Evolutionary conservation across 2,888 invertebrate species (phyloP).

Genomic region (Drosophila demipolita): DNA sequence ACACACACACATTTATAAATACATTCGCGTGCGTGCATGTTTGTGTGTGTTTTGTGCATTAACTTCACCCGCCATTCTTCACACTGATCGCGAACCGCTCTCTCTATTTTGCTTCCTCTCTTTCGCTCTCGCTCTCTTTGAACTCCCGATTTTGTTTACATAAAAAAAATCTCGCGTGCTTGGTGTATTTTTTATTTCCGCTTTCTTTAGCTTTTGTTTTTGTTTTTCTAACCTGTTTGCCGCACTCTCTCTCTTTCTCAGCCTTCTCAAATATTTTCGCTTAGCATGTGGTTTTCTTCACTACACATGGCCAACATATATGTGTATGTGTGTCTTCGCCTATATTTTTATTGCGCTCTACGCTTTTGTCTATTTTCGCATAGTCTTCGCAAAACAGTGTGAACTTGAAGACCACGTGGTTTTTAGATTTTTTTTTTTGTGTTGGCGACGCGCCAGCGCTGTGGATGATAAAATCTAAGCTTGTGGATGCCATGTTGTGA

Average conservation of each 20-base stretch:
- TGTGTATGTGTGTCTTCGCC: conserved; percentile 46
- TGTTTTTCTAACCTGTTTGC: conserved; percentile 64
- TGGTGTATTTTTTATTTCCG: conserved; percentile 64
- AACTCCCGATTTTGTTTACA: conserved; percentile 69
- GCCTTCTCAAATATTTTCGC: conserved; percentile 59
- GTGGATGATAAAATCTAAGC: conserved; percentile 49
- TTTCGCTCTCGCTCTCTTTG: conserved; percentile 3
- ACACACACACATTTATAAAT: neutral
- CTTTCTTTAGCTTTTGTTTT: conserved; percentile 52
- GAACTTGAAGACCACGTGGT: conserved; percentile 82
- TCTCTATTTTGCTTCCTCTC: conserved; percentile 12
- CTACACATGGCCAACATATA: conserved; percentile 53
- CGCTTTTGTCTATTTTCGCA: conserved; percentile 66
- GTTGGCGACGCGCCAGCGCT: conserved; percentile 40
- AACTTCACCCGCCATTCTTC: conserved; percentile 41
- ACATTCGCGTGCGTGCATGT: neutral
- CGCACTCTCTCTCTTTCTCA: conserved; percentile 20
- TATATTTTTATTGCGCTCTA: conserved; percentile 61
- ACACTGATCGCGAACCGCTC: conserved; percentile 28
- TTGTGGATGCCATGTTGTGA: conserved; percentile 56
- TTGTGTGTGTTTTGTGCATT: conserved; percentile 14
- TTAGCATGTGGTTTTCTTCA: conserved; percentile 77
- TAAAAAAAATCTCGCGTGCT: conserved; percentile 53
- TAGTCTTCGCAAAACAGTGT: conserved; percentile 47
- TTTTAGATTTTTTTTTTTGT: conserved; percentile 52